These are phyloP conservation scores for Pogonomyrmex barbatus DNA, from an alignment of 1,140 invertebrate genomes.

Conservation along the genomic window DNA sequence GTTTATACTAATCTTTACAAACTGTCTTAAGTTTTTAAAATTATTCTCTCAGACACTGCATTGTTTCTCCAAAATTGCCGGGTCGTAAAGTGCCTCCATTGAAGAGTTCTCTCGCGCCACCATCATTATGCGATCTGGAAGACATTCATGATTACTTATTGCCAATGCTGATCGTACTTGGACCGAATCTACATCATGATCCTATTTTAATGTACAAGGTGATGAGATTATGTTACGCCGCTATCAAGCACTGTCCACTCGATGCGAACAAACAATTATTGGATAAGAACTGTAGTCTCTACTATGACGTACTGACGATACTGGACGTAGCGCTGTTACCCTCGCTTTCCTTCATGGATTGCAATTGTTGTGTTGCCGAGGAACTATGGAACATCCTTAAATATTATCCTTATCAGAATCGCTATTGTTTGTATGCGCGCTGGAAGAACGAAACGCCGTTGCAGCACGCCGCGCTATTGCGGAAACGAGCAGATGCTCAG, in stretches of 20 bases:
- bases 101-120: constrained; percentile 88
- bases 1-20: neutral
- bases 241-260: constrained; percentile 84
- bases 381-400: constrained; percentile 97
- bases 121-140: constrained; percentile 88
- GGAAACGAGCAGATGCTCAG: constrained; percentile 93
- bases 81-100: constrained; percentile 87
- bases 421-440: constrained; percentile 96
- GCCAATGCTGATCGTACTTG: constrained; percentile 95
- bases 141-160: constrained; percentile 93
- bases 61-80: constrained; percentile 90
- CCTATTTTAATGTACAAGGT: constrained; percentile 96
- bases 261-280: constrained; percentile 82
- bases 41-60: constrained; percentile 88
- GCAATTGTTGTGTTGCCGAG: constrained; percentile 98
- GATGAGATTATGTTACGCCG: constrained; percentile 88
- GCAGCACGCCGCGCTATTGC: constrained; percentile 93
- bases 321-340: constrained; percentile 96
- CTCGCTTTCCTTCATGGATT: constrained; percentile 95
- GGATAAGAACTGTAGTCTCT: constrained; percentile 86
- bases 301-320: constrained; percentile 93
- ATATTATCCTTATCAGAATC: constrained; percentile 96
- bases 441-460: constrained; percentile 97
- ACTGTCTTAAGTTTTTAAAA: neutral
- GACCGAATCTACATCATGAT: constrained; percentile 95